phyloP scores from a whole-genome alignment of 2,113 vertebrate genomes.

The Callionymus lyra region DNA sequence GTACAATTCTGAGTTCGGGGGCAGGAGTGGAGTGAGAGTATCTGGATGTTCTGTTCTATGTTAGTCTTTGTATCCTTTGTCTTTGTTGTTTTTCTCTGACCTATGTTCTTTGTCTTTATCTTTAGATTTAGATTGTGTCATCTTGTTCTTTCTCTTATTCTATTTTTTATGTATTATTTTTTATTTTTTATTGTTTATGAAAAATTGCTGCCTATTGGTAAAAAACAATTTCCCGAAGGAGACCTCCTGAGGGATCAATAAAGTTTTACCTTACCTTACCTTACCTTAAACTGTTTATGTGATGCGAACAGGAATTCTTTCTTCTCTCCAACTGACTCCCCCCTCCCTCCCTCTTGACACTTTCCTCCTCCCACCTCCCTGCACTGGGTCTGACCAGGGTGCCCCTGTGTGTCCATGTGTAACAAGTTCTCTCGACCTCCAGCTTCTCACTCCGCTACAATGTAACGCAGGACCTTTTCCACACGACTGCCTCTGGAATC shows the following conservation, averaged over 20 bases:
- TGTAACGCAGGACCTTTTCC: slow-evolving; percentile 31
- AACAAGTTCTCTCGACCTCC: slow-evolving; percentile 34
- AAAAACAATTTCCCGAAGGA: background rate
- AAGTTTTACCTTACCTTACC: slow-evolving; percentile 19
- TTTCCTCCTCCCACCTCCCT: slow-evolving; percentile 17
- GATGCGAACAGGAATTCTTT: slow-evolving; percentile 44
- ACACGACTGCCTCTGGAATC: slow-evolving; percentile 14
- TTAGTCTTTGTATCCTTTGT: no score
- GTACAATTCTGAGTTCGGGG: background rate
- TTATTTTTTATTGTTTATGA: no score
- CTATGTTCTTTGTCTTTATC: no score
- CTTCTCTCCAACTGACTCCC: slow-evolving; percentile 4
- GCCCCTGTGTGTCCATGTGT: slow-evolving; percentile 38
- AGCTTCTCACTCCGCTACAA: slow-evolving; percentile 8
- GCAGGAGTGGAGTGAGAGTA: no score
- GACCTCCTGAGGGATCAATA: no score
- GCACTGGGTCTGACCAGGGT: slow-evolving; percentile 40
- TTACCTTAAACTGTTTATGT: slow-evolving; percentile 44
- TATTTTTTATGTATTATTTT: no score
- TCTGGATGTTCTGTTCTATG: no score
- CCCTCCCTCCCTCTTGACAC: slow-evolving; percentile 6
- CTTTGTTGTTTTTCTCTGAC: no score
- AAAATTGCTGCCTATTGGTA: no score
- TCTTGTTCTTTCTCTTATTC: no score
- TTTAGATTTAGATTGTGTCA: no score